A percentile compares a stretch with the other conserved stretches of the same genome.
phyloP scores from a whole-genome alignment of 2,888 invertebrate species.

The Coleophora deauratella region DNA sequence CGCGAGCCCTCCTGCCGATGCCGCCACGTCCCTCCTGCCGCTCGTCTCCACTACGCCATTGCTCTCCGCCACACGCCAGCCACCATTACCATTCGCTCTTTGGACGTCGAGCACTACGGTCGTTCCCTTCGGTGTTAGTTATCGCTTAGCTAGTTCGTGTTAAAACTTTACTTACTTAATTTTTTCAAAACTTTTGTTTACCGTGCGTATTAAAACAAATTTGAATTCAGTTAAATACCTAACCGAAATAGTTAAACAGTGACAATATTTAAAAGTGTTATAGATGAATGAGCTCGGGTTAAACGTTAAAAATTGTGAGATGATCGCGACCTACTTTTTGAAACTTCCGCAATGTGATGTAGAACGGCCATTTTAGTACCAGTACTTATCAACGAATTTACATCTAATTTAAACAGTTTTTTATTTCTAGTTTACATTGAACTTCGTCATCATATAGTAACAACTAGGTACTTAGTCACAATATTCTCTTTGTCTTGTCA shows the following conservation, averaged over 20 bases:
- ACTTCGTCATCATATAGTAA: no score
- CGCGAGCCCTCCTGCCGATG: constrained; percentile 15
- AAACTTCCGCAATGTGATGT: constrained; percentile 59
- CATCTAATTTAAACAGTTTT: constrained; percentile 1
- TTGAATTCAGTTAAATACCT: constrained; percentile 12
- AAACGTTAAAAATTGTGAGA: constrained; percentile 32
- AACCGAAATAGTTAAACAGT: constrained; percentile 30
- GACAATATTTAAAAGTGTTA: constrained; percentile 33
- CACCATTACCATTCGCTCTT: constrained; percentile 52
- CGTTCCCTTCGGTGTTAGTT: constrained; percentile 29
- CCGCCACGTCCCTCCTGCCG: constrained; percentile 39
- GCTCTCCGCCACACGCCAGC: constrained; percentile 43
- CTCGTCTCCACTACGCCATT: constrained; percentile 43
- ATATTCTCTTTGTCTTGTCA: constrained; percentile 38
- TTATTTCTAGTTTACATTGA: no score
- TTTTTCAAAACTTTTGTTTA: constrained; percentile 31
- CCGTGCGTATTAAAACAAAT: constrained; percentile 20
- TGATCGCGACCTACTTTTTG: constrained; percentile 59
- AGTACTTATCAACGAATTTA: constrained; percentile 14
- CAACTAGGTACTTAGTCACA: constrained; percentile 25
- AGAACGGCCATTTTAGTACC: constrained; percentile 44
- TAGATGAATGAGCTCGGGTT: constrained; percentile 16
- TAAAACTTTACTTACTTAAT: constrained; percentile 39
- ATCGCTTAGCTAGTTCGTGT: constrained; percentile 38
- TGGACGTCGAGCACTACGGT: constrained; percentile 44